Evolutionary conservation across 2,888 invertebrate species (phyloP).

Genomic region (Anaspis maculata): DNA sequence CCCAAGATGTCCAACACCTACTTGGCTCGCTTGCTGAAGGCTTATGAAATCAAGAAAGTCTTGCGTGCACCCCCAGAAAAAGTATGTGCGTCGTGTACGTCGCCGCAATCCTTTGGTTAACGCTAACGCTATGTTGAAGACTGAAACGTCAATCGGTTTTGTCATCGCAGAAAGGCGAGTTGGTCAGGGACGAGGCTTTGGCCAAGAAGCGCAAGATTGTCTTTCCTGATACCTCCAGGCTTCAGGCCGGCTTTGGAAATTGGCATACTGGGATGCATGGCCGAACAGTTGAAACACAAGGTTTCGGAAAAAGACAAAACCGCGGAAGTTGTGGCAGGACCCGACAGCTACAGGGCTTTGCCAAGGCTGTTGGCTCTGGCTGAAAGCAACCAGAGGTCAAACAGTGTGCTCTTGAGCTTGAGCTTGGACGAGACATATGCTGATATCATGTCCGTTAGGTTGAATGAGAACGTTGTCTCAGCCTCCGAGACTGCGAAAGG

Average conservation of each 20-base stretch:
- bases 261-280: conserved; percentile 94
- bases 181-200: conserved; percentile 49
- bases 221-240: no score
- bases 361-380: conserved; percentile 76
- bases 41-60: conserved; percentile 92
- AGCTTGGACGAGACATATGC: conserved; percentile 96
- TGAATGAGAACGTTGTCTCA: conserved; percentile 65
- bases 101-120: conserved; percentile 95
- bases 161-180: conserved; percentile 56
- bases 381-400: conserved; percentile 65
- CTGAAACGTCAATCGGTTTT: conserved; percentile 77
- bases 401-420: conserved; percentile 83
- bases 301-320: conserved; percentile 72
- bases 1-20: conserved; percentile 98
- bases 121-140: conserved; percentile 76
- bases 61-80: conserved; percentile 80
- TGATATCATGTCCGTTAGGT: conserved; percentile 82
- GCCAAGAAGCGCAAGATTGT: conserved; percentile 77
- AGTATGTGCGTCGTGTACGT: conserved; percentile 68
- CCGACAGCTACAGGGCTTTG: conserved; percentile 91
- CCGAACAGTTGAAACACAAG: conserved; percentile 88
- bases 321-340: conserved; percentile 88
- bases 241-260: conserved; percentile 59
- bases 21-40: conserved; percentile 82
- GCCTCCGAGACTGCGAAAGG: conserved; percentile 81